phyloP scores from a whole-genome alignment of 35 echinoderm and acorn worm species.

The Stichopus chloronotus region DNA sequence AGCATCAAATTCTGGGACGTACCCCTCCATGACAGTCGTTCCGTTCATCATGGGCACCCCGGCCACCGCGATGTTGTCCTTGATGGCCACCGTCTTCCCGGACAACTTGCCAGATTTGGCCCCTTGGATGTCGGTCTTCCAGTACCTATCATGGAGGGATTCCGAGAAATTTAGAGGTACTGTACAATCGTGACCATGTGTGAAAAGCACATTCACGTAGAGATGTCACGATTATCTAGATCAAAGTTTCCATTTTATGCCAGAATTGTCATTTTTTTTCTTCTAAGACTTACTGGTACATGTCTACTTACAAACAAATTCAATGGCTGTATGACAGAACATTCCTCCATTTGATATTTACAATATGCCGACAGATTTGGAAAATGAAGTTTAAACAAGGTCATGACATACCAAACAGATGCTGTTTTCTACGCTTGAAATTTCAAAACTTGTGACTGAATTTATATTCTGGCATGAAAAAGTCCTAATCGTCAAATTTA shows the following conservation, averaged over 20 bases:
- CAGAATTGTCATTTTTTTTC: background rate
- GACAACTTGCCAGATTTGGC: constrained; percentile 66
- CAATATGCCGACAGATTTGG: too few relatives aligned
- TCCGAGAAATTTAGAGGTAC: background rate
- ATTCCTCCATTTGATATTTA: too few relatives aligned
- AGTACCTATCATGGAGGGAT: constrained; percentile 54
- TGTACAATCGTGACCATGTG: background rate
- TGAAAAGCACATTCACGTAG: background rate
- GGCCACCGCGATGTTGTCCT: constrained; percentile 78
- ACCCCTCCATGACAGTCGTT: constrained; percentile 54
- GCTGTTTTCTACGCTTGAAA: too few relatives aligned
- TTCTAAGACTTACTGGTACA: background rate
- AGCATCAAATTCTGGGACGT: constrained; percentile 80
- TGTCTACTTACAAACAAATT: too few relatives aligned
- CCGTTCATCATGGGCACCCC: constrained; percentile 85
- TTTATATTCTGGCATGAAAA: too few relatives aligned
- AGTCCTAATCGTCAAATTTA: too few relatives aligned
- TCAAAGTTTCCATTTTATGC: background rate
- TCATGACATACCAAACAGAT: too few relatives aligned
- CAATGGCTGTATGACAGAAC: too few relatives aligned
- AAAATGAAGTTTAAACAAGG: too few relatives aligned
- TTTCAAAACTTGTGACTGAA: too few relatives aligned
- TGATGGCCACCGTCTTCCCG: constrained; percentile 73
- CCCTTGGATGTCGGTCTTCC: constrained; percentile 70
- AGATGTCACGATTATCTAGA: background rate